Percentiles rank a stretch among this genome's conserved stretches.
Evolutionary conservation across 1,140 invertebrate genomes (phyloP).

Genomic region (Hetaerina americana): DNA sequence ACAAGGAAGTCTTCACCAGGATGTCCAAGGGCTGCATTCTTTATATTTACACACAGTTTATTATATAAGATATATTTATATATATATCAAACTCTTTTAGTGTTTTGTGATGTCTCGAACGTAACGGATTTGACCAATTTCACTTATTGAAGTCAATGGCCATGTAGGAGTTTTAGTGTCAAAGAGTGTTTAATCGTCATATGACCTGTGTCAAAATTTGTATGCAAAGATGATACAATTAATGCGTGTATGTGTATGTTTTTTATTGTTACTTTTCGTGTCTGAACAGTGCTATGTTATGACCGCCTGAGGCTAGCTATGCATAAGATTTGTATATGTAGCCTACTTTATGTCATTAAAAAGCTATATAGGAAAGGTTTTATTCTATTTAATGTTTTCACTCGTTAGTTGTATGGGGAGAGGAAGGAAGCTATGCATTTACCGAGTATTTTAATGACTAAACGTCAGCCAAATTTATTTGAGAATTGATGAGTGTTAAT

Average conservation of each 20-base stretch:
- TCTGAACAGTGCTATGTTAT: background rate
- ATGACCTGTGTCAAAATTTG: background rate
- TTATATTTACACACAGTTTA: background rate
- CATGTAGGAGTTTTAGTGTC: background rate
- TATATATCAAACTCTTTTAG: background rate
- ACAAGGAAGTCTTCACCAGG: background rate
- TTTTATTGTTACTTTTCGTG: background rate
- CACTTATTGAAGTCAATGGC: background rate
- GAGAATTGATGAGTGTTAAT: too few relatives aligned
- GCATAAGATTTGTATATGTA: background rate
- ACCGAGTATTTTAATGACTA: too few relatives aligned
- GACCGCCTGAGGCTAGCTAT: background rate
- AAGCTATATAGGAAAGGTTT: background rate
- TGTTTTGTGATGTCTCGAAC: background rate
- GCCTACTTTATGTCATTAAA: background rate
- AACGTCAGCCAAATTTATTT: too few relatives aligned
- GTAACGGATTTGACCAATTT: background rate
- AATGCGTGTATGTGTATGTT: background rate
- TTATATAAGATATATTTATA: background rate
- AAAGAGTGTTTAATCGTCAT: background rate
- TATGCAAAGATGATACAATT: background rate
- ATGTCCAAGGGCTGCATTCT: background rate
- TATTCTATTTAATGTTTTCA: background rate
- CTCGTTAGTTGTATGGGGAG: background rate
- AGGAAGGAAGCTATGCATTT: background rate